Conservation (phyloP, 2,113 vertebrate genomes). For the Willisornis vidua region DNA sequence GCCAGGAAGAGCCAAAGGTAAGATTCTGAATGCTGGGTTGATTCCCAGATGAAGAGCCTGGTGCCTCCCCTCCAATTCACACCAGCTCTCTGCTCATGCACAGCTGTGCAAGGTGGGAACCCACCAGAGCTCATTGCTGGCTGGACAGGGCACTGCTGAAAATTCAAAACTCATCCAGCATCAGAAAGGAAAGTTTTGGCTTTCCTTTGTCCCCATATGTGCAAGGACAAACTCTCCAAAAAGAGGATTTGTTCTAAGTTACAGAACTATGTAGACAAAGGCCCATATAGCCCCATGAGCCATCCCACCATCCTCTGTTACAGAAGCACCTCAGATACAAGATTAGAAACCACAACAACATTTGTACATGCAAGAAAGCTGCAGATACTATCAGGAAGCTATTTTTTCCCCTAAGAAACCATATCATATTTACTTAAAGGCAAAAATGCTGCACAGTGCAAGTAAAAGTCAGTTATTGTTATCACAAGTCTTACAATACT, state of each 20-base stretch:
- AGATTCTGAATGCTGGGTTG: background rate
- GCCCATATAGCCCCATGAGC: background rate
- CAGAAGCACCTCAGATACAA: background rate
- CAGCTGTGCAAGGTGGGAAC: background rate
- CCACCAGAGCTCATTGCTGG: background rate
- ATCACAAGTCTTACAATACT: background rate
- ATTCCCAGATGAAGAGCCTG: background rate
- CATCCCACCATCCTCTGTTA: background rate
- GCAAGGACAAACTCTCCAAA: background rate
- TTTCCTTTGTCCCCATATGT: background rate
- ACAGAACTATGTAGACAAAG: background rate
- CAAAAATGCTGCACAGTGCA: background rate
- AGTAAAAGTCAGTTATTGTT: background rate
- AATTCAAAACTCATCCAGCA: background rate
- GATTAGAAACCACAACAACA: background rate
- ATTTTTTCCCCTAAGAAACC: background rate
- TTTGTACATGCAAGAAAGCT: background rate
- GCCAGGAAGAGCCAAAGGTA: background rate
- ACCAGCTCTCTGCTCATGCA: background rate
- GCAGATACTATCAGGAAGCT: background rate
- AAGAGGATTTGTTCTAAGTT: background rate
- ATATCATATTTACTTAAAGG: background rate
- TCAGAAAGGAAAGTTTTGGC: background rate
- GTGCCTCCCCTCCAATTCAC: background rate
- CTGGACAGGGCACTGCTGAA: background rate